phyloP scores from a whole-genome alignment of 2,113 vertebrate species.

The Athene noctua region DNA sequence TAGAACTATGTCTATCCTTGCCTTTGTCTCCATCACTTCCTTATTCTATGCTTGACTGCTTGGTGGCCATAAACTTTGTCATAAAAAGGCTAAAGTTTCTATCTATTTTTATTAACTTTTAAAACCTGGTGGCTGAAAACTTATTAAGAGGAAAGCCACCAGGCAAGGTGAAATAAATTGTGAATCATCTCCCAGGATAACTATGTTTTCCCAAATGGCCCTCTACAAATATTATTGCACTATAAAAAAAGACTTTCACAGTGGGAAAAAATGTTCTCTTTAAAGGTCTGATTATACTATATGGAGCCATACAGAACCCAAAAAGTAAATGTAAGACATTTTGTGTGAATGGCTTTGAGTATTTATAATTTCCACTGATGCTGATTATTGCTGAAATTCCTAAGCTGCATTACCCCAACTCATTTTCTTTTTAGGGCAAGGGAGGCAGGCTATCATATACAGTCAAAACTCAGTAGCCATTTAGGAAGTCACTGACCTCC shows the following conservation, averaged over 20 bases:
- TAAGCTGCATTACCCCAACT: not conserved
- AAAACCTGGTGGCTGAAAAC: not conserved
- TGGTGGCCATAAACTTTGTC: not conserved
- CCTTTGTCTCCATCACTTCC: not conserved
- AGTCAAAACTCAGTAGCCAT: not conserved
- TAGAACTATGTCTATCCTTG: not conserved
- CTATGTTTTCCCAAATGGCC: not conserved
- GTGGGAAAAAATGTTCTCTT: not conserved
- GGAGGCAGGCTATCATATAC: not conserved
- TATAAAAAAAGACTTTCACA: not conserved
- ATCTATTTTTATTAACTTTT: not conserved
- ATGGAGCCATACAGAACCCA: not conserved
- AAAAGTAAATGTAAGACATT: not conserved
- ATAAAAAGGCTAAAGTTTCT: not conserved
- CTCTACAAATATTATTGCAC: not conserved
- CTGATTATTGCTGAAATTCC: not conserved
- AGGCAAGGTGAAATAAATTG: slow-evolving; percentile 6
- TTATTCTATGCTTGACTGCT: not conserved
- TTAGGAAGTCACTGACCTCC: not conserved
- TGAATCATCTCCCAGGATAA: slow-evolving; percentile 7
- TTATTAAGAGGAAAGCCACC: not conserved
- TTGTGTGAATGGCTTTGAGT: not conserved
- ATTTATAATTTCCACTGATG: not conserved
- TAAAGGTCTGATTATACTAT: not conserved
- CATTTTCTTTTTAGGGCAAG: not conserved